These are phyloP conservation scores for Ciconia stormi DNA, from an alignment of 2,113 vertebrate species.

Conservation along the genomic window DNA sequence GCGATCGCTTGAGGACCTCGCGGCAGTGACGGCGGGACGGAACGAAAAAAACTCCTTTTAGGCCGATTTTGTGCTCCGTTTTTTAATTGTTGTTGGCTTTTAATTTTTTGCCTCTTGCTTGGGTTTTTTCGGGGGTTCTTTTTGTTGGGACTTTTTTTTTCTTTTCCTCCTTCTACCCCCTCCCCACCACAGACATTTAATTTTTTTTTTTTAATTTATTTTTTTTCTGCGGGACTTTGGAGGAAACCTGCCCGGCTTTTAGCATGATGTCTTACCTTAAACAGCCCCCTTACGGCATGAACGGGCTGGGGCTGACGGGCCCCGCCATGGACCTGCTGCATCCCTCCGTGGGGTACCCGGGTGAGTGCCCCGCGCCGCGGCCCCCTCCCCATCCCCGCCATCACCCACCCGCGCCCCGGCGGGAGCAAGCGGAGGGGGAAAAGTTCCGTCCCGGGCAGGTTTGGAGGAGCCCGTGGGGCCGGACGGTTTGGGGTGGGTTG, in stretches of 20 bases:
- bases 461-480: not conserved
- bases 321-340: conserved; percentile 96
- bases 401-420: not conserved
- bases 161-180: too few species aligned
- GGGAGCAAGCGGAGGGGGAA: not conserved
- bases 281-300: conserved; percentile 98
- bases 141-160: not conserved
- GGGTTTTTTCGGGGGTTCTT: not conserved
- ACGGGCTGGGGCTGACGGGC: conserved; percentile 94
- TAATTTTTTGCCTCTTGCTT: not conserved
- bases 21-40: not conserved
- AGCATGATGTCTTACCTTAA: conserved; percentile 99
- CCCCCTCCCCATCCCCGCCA: not conserved
- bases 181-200: not conserved
- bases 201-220: not conserved
- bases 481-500: not conserved
- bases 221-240: conserved; percentile 58
- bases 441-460: not conserved
- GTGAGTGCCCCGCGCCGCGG: conserved; percentile 66
- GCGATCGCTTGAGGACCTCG: not conserved
- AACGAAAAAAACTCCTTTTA: not conserved
- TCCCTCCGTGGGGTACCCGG: conserved; percentile 95
- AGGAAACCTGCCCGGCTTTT: conserved; percentile 81
- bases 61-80: not conserved
- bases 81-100: not conserved